Base-by-base conservation (phyloP, 2,888 invertebrate genomes). In the Altica lythri region DNA sequence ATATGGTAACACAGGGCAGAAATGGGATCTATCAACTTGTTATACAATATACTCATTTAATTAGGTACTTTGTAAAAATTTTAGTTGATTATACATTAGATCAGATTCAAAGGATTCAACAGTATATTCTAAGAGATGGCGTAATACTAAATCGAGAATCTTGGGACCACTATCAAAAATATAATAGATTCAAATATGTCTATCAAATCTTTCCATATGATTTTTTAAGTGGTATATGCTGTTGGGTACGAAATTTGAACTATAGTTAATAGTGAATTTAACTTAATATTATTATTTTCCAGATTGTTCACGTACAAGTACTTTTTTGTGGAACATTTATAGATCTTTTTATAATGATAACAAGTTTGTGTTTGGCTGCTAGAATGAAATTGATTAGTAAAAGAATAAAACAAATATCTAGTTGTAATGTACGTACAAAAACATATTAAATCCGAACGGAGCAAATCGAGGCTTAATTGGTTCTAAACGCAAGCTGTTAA, bases 301-400 rank as follows among this genome's bases (percentile, higher is more conserved):
- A 57, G 57, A 34, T 57, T 1, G n/a, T 42, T n/a, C 53, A 57
- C 34, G 29, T 60, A 10, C 49, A 59, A 57, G 44, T 70, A 27
- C 47, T 69, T 22, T 65, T 64, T 18, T 17, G 68, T 10, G 62
- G 69, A 9, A 61, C 67, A 13, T 67, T 68, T 3, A 64, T 74
- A 43, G 75, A 75, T 57, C 56, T 74, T 32, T 73, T 73, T 53
- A 68, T 75, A 29, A 72, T 75, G 47, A 32, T 70, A 22, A 51
- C 72, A 12, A 72, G 73, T 53, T 64, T 63, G 10, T 57, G 67
- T 9, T 49, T 74, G 25, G 68, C 72, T 1, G 43, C 65, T 13
- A 67, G 71, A 45, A 73, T 74, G 50, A 57, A 63, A 49, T 70
- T 72, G 61, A 68, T 75, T n/a, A 48, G 50, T n/a, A 43, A 56